Evolutionary conservation across 2,888 invertebrate genomes (phyloP).

Genomic region (Mactromeris polynyma): DNA sequence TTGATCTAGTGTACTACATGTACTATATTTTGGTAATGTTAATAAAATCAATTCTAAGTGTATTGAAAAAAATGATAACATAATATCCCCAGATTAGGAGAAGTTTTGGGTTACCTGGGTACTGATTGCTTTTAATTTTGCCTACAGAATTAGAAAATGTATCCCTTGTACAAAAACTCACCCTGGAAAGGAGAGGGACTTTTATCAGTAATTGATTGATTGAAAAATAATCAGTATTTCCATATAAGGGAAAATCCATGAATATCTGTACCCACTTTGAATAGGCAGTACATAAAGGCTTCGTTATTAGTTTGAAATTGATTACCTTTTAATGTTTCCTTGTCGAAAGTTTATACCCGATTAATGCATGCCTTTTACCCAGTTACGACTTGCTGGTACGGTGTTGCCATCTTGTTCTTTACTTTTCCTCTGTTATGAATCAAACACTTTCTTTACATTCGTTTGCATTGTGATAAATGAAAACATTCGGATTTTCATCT

Average conservation of each 20-base stretch:
- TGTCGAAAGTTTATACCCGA: constrained; percentile 65
- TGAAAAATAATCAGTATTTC: constrained; percentile 40
- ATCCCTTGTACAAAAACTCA: background rate
- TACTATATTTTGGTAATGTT: background rate
- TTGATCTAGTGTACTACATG: too few species aligned
- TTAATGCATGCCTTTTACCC: constrained; percentile 71
- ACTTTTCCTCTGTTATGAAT: background rate
- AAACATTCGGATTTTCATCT: constrained; percentile 10
- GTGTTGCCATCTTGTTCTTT: constrained; percentile 18
- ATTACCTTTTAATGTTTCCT: constrained; percentile 64
- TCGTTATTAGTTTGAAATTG: constrained; percentile 52
- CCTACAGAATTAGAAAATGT: background rate
- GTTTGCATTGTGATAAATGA: background rate
- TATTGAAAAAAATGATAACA: background rate
- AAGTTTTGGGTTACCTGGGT: background rate
- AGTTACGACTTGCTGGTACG: constrained; percentile 51
- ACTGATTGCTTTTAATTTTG: background rate
- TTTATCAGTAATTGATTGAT: constrained; percentile 24
- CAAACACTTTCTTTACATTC: background rate
- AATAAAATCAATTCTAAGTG: background rate
- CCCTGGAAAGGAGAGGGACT: background rate
- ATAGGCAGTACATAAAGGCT: constrained; percentile 30
- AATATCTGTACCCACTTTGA: constrained; percentile 40
- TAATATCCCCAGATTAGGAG: background rate
- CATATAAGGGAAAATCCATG: constrained; percentile 30